Evolutionary conservation across 2,888 invertebrate species (phyloP), one percentile per base, ranked within the genome.

Genomic region (Eupithecia tripunctaria): DNA sequence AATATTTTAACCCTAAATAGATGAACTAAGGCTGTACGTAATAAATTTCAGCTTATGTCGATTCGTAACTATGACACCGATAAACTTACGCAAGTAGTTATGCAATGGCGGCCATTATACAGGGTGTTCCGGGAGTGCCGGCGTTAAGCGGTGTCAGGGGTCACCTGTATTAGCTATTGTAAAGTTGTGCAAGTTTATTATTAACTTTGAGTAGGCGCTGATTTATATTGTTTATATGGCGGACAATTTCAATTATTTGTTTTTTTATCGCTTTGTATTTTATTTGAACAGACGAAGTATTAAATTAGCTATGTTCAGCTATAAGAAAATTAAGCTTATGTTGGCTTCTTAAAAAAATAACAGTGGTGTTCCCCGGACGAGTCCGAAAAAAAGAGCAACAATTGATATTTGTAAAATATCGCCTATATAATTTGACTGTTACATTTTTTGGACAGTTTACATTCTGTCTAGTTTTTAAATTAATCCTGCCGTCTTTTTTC

Each of bases 81-180:
- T 68, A 65, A 71, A 68, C 78, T 85, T 90, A 88, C 85, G 88
- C 85, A 91, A 90, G 69, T 71, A 73, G 78, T 89, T 89, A 90
- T 87, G 89, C 85, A 90, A 90, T 63, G 62, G 56, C 69, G 32
- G 68, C 59, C 43, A 68, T n/a, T 51, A 64, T 72, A 75, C 71
- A 65, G 72, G 64, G 25, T 72, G 72, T 70, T 51, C 59, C 18
- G 43, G 68, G 43, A 68, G 38, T 63, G 62, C 60, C 60, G 29
- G 64, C 64, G 21, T 8, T 64, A 64, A 64, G 25, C 64, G 64
- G 38, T 38, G 64, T 64, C 64, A 64, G 25, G 12, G 64, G 64
- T 38, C n/a, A 10, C 38, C 64, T 38, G 27, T 64, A 64, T 64
- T 64, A 64, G 64, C 56, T 38, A 64, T 38, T 66, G 27, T 47